Evolutionary conservation across 2,797 vertebrate genomes (phyloP).

Genomic region (Leuciscus waleckii): DNA sequence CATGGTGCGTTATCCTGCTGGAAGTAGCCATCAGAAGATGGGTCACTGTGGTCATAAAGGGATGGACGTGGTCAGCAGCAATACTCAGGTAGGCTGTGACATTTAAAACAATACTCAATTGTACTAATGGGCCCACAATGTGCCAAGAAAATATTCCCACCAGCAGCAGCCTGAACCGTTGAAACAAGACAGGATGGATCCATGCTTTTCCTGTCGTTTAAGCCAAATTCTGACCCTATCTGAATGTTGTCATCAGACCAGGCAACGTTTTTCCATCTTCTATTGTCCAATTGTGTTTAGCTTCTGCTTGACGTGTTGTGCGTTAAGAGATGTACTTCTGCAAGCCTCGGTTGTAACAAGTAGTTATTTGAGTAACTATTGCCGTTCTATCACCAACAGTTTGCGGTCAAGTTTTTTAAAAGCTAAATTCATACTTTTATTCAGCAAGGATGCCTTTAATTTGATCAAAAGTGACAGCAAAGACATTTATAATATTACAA

Average conservation of each 20-base stretch:
- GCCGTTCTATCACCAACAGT: neutral
- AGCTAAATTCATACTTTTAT: too few relatives aligned
- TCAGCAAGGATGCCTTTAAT: too few relatives aligned
- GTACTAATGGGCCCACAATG: neutral
- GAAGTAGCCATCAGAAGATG: constrained; percentile 54
- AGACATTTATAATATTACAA: too few relatives aligned
- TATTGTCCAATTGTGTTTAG: too few relatives aligned
- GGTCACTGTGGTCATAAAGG: constrained; percentile 50
- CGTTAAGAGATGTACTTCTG: too few relatives aligned
- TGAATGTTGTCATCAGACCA: neutral
- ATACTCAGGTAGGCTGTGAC: neutral
- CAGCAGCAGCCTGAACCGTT: neutral
- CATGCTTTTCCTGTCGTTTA: constrained; percentile 57
- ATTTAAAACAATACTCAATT: neutral
- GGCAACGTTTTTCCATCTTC: neutral
- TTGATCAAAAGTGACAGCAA: too few relatives aligned
- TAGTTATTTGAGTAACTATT: too few relatives aligned
- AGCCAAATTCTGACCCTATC: constrained; percentile 53
- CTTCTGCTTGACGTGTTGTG: too few relatives aligned
- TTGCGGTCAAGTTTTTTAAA: too few relatives aligned
- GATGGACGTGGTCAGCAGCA: constrained; percentile 37
- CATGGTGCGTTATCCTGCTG: constrained; percentile 36
- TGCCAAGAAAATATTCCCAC: neutral
- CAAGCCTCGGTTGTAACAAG: too few relatives aligned
- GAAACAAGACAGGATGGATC: constrained; percentile 54